Evolutionary conservation across 1,140 invertebrate genomes (phyloP).

Genomic region (Drosophila repleta): DNA sequence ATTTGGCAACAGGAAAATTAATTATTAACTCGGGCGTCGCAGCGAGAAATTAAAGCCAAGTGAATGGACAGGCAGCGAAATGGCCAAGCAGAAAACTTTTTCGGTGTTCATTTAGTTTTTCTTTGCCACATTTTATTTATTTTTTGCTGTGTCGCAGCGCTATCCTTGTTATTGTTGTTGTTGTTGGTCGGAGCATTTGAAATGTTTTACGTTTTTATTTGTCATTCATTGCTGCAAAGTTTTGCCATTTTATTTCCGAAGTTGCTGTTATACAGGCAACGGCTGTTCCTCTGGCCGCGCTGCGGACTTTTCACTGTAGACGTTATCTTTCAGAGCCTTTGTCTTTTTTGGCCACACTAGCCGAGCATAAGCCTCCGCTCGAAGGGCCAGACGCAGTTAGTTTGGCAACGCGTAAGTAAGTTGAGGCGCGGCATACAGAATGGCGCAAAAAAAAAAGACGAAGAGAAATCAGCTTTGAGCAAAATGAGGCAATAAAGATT

Average conservation of each 20-base stretch:
- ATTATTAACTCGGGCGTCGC: constrained; percentile 46
- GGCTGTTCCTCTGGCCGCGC: constrained; percentile 25
- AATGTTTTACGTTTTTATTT: constrained; percentile 76
- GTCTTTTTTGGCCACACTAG: constrained; percentile 59
- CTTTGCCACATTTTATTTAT: constrained; percentile 22
- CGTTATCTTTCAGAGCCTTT: constrained; percentile 63
- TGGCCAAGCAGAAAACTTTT: constrained; percentile 44
- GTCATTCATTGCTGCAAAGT: constrained; percentile 63
- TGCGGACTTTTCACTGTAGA: constrained; percentile 57
- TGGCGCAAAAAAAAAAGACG: constrained; percentile 1
- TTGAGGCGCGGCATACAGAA: constrained; percentile 34
- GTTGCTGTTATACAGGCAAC: constrained; percentile 33
- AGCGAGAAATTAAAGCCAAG: constrained; percentile 43
- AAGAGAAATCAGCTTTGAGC: constrained; percentile 67
- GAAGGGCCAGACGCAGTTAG: constrained; percentile 35
- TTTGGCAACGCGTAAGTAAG: constrained; percentile 48
- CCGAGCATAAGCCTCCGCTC: neutral
- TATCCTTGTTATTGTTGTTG: constrained; percentile 3
- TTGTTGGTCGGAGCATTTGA: constrained; percentile 32
- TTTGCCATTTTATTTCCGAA: constrained; percentile 50
- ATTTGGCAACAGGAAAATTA: constrained; percentile 42
- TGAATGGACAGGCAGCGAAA: constrained; percentile 6
- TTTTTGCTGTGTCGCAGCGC: neutral
- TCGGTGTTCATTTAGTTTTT: constrained; percentile 53
- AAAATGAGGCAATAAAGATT: constrained; percentile 80